Base-by-base conservation (phyloP, 2,797 vertebrate genomes). In the Antennarius maculatus region DNA sequence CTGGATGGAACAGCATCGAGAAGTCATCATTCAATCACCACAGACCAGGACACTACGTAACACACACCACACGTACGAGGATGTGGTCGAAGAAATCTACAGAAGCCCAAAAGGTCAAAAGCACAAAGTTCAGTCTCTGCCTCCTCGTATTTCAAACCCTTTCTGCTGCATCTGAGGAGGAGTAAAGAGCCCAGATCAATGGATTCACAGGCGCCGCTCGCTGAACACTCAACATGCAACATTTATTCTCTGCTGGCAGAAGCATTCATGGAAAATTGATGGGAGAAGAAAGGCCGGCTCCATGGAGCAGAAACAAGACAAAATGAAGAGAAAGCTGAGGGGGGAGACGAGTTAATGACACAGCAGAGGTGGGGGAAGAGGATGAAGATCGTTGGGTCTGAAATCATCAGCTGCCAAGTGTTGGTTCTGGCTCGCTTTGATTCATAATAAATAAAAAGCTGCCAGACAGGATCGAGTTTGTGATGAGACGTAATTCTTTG, bases 251-350 rank as follows among this genome's bases (percentile, higher is more conserved):
- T 64, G 52, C 45, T 56, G 76, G 69, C 57, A 57, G 60, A 55
- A 83, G 48, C 39, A 43, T 54, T 85, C 71, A 83, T 69, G 3
- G 81, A 83, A 74, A 77, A 87, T 75, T 79, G 82, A 88, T 83
- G 75, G 80, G 54, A 64, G 70, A 70, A 80, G 73, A 83, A 65
- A 41, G 76, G 74, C 61, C 37, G 15, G 59, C 23, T 66, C 59
- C 10, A 46, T 66, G 59, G 10, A 72, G 39, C 52, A 79, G 70
- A 85, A 66, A 78, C 72, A 73, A 58, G 55, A 59, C 50, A 48
- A 77, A 71, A 88, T 83, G 63, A 82, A 79, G 81, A 73, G 74
- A 61, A 61, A 67, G 53, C 47, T 80, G 58, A 9, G 39, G 16
- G 23, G 41, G 52, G 62, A 65, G 73, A 65, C 13, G 51, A 68